Conservation (phyloP, 2,888 invertebrate genomes). For the Drosophila algonquin region DNA sequence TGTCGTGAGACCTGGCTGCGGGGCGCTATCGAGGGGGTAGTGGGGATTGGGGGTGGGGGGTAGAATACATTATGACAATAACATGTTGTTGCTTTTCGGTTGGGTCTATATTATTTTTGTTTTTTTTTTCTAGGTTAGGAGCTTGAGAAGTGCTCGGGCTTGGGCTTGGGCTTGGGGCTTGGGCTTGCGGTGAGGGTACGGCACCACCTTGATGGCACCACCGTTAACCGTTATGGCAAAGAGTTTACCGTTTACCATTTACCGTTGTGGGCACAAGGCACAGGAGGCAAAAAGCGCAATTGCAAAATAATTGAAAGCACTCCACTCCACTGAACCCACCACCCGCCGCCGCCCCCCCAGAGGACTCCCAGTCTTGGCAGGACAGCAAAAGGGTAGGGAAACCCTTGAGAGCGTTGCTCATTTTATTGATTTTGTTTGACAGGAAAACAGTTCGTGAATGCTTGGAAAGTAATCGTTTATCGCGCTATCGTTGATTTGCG, state of each 20-base stretch:
- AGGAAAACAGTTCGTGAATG: slow-evolving; percentile 13
- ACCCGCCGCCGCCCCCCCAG: too few species aligned
- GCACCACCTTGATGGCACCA: neutral
- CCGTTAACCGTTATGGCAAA: slow-evolving; percentile 46
- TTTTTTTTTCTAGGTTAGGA: slow-evolving; percentile 38
- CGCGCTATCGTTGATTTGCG: slow-evolving; percentile 3
- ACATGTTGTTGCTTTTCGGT: slow-evolving; percentile 58
- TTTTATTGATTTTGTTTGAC: slow-evolving; percentile 38
- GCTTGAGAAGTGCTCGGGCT: slow-evolving; percentile 21
- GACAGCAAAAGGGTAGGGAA: slow-evolving; percentile 19
- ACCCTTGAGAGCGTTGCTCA: slow-evolving; percentile 14
- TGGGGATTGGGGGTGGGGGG: neutral
- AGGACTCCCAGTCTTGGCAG: slow-evolving; percentile 10
- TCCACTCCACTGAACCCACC: too few species aligned
- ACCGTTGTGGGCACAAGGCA: slow-evolving; percentile 29
- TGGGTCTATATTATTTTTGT: slow-evolving; percentile 43
- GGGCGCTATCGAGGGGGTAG: slow-evolving; percentile 5
- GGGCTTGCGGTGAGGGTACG: slow-evolving; percentile 11
- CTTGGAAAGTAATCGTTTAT: neutral
- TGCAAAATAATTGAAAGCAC: slow-evolving; percentile 74
- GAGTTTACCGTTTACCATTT: slow-evolving; percentile 25
- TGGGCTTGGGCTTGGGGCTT: neutral
- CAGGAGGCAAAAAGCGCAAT: slow-evolving; percentile 47
- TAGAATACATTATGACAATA: slow-evolving; percentile 71
- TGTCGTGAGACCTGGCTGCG: neutral